Evolutionary conservation across 2,113 vertebrate genomes (phyloP), one percentile per base, ranked within the genome.

Genomic region (Pipra filicauda): DNA sequence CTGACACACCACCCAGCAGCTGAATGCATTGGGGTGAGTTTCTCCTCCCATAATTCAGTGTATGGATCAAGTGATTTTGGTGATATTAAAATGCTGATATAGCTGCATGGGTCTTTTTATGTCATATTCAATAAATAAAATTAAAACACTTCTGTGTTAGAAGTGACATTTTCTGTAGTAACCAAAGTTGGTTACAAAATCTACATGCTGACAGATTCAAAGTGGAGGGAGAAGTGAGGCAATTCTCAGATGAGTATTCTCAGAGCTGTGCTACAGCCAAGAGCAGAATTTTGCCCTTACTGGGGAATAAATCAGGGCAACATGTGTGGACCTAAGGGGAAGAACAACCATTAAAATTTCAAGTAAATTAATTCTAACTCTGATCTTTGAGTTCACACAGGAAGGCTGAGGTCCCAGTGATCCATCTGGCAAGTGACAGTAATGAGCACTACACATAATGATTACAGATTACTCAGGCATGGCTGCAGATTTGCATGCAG

Each of bases 401-500:
- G 77, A 79, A 83, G 41, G n/a, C 62, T 85, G 39, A 91, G 70
- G 89, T 94, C 71, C 61, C 59, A 67, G 81, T 33, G 57, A 88
- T 80, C 93, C 88, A 90, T 93, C 89, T 95, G 88, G 79, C 90
- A 83, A 79, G 85, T 90, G 85, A 76, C 67, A 95, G 75, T 77
- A 80, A 77, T 77, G 35, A 92, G 55, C 74, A 62, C 93, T 84
- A 77, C 0, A 3, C 57, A 8, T 64, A 62, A 88, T 44, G 72
- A 91, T 84, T 80, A 52, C 91, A 81, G 87, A 88, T 91, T 84
- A 85, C 67, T 88, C 71, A 33, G 90, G 82, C 66, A 73, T 64
- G 74, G 88, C 80, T 86, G 57, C 5, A 4, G 62, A 91, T 84
- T 59, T 70, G 35, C 31, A 19, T 46, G 46, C 64, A 88, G 10